These are phyloP conservation scores for Centrocercus urophasianus DNA, from an alignment of 2,113 vertebrate species.

Conservation along the genomic window DNA sequence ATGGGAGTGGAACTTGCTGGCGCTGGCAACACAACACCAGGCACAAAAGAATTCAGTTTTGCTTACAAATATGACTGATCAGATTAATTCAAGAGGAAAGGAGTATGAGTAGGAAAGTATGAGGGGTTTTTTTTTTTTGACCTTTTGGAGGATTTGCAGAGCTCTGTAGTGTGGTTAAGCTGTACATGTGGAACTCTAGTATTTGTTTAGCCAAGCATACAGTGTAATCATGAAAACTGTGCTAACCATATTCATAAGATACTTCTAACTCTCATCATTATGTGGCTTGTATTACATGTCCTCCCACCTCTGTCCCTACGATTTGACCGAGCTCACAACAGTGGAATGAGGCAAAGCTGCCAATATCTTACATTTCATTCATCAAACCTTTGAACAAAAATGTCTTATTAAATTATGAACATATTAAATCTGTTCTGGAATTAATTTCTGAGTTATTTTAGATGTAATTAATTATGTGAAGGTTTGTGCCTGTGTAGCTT, in stretches of 20 bases:
- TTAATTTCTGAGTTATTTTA: conserved; percentile 1
- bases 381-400: conserved; percentile 31
- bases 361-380: conserved; percentile 47
- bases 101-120: neutral
- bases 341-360: conserved; percentile 44
- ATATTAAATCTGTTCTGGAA: conserved; percentile 34
- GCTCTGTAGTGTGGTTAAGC: neutral
- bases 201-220: neutral
- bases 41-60: neutral
- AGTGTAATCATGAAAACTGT: neutral
- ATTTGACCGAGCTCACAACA: conserved; percentile 37
- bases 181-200: neutral
- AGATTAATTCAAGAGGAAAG: neutral
- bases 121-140: neutral
- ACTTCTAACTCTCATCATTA: neutral
- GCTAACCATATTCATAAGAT: neutral
- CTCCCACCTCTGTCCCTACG: neutral
- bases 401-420: conserved; percentile 1
- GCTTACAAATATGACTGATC: neutral
- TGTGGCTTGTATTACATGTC: neutral
- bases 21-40: neutral
- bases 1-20: neutral
- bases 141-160: neutral
- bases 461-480: conserved; percentile 24
- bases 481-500: neutral